Evolutionary conservation across 1,140 invertebrate genomes (phyloP).

Genomic region (Pogonomyrmex californicus): DNA sequence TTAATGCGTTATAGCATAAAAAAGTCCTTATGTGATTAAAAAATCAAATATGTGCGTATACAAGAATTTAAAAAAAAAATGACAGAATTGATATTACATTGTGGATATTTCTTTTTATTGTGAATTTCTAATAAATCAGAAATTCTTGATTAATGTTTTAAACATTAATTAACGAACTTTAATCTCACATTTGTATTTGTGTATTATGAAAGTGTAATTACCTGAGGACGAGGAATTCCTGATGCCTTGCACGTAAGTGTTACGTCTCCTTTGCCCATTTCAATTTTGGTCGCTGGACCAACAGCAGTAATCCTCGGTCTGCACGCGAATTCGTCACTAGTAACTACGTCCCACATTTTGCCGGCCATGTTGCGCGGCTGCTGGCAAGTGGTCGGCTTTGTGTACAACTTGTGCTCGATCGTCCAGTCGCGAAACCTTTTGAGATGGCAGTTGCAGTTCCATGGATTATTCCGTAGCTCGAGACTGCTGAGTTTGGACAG

Average conservation of each 20-base stretch:
- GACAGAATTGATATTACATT: background rate
- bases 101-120: background rate
- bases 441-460: conserved; percentile 95
- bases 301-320: conserved; percentile 90
- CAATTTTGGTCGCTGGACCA: conserved; percentile 85
- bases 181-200: no score
- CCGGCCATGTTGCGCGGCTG: conserved; percentile 90
- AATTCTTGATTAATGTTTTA: background rate
- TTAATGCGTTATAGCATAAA: background rate
- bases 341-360: conserved; percentile 91
- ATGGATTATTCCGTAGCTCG: conserved; percentile 93
- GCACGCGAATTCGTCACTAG: conserved; percentile 94
- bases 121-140: background rate
- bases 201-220: conserved; percentile 41
- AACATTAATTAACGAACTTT: no score
- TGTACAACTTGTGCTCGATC: conserved; percentile 91
- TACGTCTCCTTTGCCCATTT: conserved; percentile 90
- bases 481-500: conserved; percentile 91
- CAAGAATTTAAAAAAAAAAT: background rate
- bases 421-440: conserved; percentile 93
- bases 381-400: conserved; percentile 90
- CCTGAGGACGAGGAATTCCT: conserved; percentile 92
- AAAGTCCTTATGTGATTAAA: background rate
- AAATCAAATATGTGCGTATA: background rate
- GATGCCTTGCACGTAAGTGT: conserved; percentile 92